Percentiles rank a stretch among this genome's conserved stretches.
These are phyloP conservation scores for Grantiella picta DNA, from an alignment of 2,113 vertebrate species.

Conservation along the genomic window DNA sequence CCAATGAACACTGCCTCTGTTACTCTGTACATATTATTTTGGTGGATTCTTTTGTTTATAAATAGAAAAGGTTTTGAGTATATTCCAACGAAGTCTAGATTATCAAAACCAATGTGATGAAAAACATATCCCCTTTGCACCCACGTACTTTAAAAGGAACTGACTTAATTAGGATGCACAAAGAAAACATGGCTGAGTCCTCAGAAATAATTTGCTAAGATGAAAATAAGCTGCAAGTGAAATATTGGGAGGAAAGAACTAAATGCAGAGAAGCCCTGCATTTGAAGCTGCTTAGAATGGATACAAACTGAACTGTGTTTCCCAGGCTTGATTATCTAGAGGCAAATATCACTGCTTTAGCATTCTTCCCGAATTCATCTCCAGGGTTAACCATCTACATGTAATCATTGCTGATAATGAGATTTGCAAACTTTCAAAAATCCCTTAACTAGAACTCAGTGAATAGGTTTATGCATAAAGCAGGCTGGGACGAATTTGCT, in stretches of 20 bases:
- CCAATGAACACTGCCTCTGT: not conserved
- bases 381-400: constrained; percentile 34
- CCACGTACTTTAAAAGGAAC: not conserved
- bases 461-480: not conserved
- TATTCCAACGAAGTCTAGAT: not conserved
- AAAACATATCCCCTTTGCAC: not conserved
- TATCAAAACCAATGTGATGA: not conserved
- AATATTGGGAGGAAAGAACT: not conserved
- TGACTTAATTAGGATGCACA: not conserved
- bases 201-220: not conserved
- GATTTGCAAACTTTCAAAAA: constrained; percentile 34
- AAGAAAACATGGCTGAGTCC: not conserved
- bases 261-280: not conserved
- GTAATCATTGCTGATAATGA: constrained; percentile 50
- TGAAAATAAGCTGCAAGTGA: not conserved
- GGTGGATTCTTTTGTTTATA: not conserved
- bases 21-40: not conserved
- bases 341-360: constrained; percentile 23
- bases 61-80: not conserved
- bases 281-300: not conserved
- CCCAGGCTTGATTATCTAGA: constrained; percentile 23
- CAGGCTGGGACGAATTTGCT: not conserved
- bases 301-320: constrained; percentile 13
- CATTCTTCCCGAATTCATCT: constrained; percentile 53
- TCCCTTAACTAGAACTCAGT: constrained; percentile 8